Evolutionary conservation across 2,888 invertebrate genomes (phyloP).

Genomic region (Lutraria lutraria): DNA sequence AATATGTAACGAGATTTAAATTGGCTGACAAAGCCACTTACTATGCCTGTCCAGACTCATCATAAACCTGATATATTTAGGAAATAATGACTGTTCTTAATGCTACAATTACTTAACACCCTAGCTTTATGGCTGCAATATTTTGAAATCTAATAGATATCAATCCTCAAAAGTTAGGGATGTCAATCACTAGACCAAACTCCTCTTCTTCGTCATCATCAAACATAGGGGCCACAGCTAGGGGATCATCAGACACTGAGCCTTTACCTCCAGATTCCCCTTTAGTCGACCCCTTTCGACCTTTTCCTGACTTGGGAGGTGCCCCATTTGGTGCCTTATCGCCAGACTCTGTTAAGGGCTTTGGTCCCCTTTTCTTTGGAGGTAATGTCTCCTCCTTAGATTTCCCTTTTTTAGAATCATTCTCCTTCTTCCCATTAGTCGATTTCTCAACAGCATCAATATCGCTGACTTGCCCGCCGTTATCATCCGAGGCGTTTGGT

Average conservation of each 20-base stretch:
- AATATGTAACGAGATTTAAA: too few species aligned
- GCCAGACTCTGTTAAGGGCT: conserved; percentile 32
- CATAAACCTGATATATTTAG: too few species aligned
- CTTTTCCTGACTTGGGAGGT: conserved; percentile 44
- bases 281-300: conserved; percentile 52
- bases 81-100: too few species aligned
- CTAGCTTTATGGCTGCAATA: neutral
- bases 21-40: too few species aligned
- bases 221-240: conserved; percentile 79
- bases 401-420: conserved; percentile 44
- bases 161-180: conserved; percentile 69
- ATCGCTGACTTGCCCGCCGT: conserved; percentile 33
- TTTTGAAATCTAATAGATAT: neutral
- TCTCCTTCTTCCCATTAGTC: conserved; percentile 32
- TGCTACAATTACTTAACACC: too few species aligned
- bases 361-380: conserved; percentile 60
- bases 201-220: conserved; percentile 80
- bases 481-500: conserved; percentile 57
- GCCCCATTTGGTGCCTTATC: conserved; percentile 53
- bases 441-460: conserved; percentile 33
- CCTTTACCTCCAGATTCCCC: conserved; percentile 44
- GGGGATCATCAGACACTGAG: conserved; percentile 58
- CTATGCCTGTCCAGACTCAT: too few species aligned
- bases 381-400: conserved; percentile 54
- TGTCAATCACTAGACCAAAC: conserved; percentile 80